Percentiles rank a stretch among this genome's conserved stretches.
Evolutionary conservation across 2,113 vertebrate species (phyloP).

Genomic region (Elachura formosa): DNA sequence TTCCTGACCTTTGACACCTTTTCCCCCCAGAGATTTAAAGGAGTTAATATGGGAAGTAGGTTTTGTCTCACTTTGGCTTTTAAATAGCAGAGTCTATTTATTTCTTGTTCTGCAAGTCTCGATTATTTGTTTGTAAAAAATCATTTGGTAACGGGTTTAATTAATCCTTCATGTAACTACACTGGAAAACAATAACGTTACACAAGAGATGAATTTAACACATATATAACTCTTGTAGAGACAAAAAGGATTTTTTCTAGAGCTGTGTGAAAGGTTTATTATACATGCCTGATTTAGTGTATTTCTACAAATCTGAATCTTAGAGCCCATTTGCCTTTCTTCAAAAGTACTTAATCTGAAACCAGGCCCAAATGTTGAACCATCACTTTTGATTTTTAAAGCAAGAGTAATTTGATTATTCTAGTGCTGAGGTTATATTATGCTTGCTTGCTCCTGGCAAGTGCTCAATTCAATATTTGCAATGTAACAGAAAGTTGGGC

Average conservation of each 20-base stretch:
- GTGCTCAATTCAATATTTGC: background rate
- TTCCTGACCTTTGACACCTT: constrained; percentile 40
- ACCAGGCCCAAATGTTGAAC: background rate
- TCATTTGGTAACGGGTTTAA: constrained; percentile 50
- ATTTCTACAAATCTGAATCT: background rate
- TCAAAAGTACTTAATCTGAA: background rate
- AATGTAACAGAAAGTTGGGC: background rate
- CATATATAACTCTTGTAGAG: constrained; percentile 56
- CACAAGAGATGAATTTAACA: constrained; percentile 52
- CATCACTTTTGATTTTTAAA: background rate
- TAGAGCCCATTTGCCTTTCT: background rate
- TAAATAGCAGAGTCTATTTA: constrained; percentile 43
- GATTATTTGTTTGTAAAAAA: constrained; percentile 56
- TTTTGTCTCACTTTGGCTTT: constrained; percentile 49
- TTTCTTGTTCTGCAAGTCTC: constrained; percentile 35
- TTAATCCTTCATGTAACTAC: constrained; percentile 48
- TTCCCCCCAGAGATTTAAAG: constrained; percentile 12
- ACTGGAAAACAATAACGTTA: constrained; percentile 51
- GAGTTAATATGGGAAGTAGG: constrained; percentile 53
- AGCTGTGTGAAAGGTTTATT: constrained; percentile 33
- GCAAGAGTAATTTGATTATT: background rate
- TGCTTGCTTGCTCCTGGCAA: background rate
- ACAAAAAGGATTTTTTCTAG: constrained; percentile 52
- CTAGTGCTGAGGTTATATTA: background rate
- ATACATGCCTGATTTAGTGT: background rate